phyloP scores from a whole-genome alignment of 2,797 vertebrate genomes.

The Eleutherodactylus coqui region DNA sequence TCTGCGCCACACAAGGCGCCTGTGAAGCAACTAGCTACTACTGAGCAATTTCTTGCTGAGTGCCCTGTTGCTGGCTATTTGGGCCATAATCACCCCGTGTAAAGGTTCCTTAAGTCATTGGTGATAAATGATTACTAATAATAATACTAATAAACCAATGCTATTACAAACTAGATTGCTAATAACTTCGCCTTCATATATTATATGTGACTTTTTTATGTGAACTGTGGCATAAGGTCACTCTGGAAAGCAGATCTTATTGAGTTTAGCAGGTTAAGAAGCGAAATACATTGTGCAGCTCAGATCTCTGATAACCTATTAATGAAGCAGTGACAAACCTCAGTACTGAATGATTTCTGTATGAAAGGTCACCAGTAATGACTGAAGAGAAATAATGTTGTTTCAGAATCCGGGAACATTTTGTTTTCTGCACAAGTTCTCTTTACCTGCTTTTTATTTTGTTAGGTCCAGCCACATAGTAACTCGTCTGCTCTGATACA shows the following conservation, averaged over 20 bases:
- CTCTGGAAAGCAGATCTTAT: background rate
- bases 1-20: too few relatives aligned
- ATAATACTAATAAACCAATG: background rate
- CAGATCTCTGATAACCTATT: slow-evolving; percentile 43
- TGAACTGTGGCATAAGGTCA: slow-evolving; percentile 20
- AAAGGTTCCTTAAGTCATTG: background rate
- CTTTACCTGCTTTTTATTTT: slow-evolving; percentile 33
- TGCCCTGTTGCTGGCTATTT: too few relatives aligned
- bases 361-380: slow-evolving; percentile 51
- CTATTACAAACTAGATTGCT: background rate
- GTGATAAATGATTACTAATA: background rate
- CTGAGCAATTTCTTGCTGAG: too few relatives aligned
- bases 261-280: slow-evolving; percentile 7
- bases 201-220: background rate
- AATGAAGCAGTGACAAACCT: slow-evolving; percentile 43
- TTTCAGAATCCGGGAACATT: slow-evolving; percentile 30
- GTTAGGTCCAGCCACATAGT: background rate
- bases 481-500: background rate
- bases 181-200: background rate
- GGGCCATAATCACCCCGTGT: too few relatives aligned
- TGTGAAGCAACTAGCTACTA: too few relatives aligned
- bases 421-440: slow-evolving; percentile 26
- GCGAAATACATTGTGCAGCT: slow-evolving; percentile 16
- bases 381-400: slow-evolving; percentile 40
- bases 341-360: slow-evolving; percentile 44